Percentiles rank a stretch among this genome's conserved stretches.
These are phyloP conservation scores for Microctenopoma steveboyesi DNA, from an alignment of 2,797 vertebrate genomes.

Conservation along the genomic window DNA sequence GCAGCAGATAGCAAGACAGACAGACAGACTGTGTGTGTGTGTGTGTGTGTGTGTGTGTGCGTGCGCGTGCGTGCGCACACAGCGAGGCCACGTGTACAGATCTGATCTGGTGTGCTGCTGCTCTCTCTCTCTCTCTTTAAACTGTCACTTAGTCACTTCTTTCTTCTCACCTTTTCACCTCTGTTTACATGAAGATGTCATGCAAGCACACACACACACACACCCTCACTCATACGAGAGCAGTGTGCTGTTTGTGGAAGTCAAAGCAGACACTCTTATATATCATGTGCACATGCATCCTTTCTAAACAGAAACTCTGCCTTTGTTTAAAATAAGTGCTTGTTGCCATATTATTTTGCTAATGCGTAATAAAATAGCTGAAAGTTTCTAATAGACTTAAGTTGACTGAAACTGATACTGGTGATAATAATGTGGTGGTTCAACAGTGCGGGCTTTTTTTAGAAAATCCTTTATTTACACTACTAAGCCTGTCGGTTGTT, in stretches of 20 bases:
- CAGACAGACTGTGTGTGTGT: slow-evolving; percentile 2
- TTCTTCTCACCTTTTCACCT: slow-evolving; percentile 41
- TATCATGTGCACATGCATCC: neutral
- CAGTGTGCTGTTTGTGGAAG: slow-evolving; percentile 5
- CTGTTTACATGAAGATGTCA: slow-evolving; percentile 20
- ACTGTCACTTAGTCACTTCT: slow-evolving; percentile 37
- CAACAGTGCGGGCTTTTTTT: neutral
- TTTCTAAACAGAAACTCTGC: neutral
- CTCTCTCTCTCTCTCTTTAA: slow-evolving; percentile 12
- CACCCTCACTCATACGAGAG: neutral
- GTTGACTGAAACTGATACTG: neutral
- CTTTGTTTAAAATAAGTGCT: neutral
- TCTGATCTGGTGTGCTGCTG: slow-evolving; percentile 33
- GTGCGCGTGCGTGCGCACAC: slow-evolving; percentile 22
- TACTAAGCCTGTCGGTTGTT: neutral
- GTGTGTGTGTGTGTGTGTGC: slow-evolving; percentile 18
- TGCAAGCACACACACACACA: slow-evolving; percentile 8
- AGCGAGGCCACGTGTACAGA: slow-evolving; percentile 67
- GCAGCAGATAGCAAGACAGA: slow-evolving; percentile 15
- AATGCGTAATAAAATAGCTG: neutral
- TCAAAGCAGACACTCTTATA: neutral
- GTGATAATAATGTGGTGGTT: neutral
- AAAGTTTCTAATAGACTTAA: neutral
- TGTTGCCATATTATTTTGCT: neutral
- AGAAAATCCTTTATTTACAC: neutral